phyloP scores from a whole-genome alignment of 2,888 invertebrate genomes.

The Alentia gelatinosa region DNA sequence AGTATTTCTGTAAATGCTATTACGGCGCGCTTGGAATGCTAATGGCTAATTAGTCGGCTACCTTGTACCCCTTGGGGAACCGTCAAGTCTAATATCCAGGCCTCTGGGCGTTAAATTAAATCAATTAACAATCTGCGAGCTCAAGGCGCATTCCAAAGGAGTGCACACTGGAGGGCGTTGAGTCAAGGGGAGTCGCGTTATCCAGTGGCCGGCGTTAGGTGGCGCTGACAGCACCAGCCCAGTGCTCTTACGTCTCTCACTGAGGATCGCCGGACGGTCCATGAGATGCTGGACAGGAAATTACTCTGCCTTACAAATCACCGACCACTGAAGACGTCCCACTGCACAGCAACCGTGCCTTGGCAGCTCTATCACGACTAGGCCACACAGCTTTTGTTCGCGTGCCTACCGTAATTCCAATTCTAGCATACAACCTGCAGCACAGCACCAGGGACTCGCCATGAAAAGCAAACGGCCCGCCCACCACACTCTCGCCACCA shows the following conservation, averaged over 20 bases:
- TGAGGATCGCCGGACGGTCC: no score
- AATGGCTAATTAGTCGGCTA: background rate
- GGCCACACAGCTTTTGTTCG: background rate
- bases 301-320: background rate
- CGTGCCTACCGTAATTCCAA: background rate
- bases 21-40: background rate
- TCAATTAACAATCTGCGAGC: background rate
- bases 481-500: background rate
- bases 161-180: background rate
- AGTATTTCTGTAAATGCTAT: conserved; percentile 22
- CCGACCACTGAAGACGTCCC: background rate
- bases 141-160: background rate
- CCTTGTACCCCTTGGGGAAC: background rate
- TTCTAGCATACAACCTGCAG: background rate
- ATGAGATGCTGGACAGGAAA: no score
- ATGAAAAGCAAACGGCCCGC: background rate
- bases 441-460: background rate
- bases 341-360: background rate
- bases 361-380: background rate
- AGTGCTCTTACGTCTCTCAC: no score
- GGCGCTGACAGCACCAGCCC: no score
- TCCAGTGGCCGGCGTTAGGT: no score
- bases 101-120: background rate
- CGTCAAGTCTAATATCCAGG: conserved; percentile 11
- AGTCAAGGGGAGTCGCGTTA: background rate